These are phyloP conservation scores for Acestrorhynchus altus DNA, from an alignment of 2,797 vertebrate genomes.

Conservation along the genomic window DNA sequence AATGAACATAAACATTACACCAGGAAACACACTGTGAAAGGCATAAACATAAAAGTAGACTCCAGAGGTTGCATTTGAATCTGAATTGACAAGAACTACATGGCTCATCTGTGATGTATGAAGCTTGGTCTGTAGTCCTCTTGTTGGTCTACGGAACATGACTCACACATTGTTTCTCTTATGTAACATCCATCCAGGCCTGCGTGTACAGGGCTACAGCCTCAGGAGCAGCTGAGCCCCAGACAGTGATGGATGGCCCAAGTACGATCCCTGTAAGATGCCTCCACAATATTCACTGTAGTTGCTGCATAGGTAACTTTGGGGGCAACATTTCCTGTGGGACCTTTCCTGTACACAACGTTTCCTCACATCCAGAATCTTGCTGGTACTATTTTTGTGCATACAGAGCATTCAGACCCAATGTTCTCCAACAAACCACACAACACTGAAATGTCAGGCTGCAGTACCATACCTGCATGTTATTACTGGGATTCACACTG, in stretches of 20 bases:
- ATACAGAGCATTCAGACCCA: neutral
- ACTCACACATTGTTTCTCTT: conserved; percentile 60
- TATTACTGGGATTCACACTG: neutral
- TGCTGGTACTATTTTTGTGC: neutral
- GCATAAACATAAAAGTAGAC: neutral
- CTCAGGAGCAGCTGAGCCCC: conserved; percentile 52
- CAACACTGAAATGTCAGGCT: neutral
- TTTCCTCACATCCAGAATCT: neutral
- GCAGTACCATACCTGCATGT: neutral
- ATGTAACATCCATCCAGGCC: conserved; percentile 46
- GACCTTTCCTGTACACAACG: neutral
- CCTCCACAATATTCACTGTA: conserved; percentile 9
- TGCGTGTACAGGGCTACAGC: conserved; percentile 46
- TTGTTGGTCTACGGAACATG: conserved; percentile 48
- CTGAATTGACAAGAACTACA: neutral
- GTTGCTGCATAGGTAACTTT: conserved; percentile 32
- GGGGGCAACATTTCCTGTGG: conserved; percentile 8
- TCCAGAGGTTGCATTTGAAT: neutral
- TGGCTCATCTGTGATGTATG: neutral
- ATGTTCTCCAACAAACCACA: neutral
- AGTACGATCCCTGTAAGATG: conserved; percentile 50
- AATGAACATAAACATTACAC: neutral
- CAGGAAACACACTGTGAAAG: neutral
- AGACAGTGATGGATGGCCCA: conserved; percentile 50
- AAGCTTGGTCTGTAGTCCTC: conserved; percentile 23